Conservation (phyloP, 2,888 invertebrate species). For the Lucinisca nassula region DNA sequence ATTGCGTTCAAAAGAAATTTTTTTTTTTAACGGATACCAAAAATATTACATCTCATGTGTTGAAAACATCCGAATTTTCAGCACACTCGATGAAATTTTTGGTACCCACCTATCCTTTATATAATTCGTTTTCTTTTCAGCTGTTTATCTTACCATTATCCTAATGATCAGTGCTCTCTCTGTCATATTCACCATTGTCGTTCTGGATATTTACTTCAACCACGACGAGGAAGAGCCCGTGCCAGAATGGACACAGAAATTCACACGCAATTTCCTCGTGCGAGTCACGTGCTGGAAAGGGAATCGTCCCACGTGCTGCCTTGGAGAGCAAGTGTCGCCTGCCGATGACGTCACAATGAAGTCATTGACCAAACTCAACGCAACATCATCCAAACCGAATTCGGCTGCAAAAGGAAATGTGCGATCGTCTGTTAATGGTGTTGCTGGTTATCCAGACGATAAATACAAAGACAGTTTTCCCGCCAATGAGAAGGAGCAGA, state of each 20-base stretch:
- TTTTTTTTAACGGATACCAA: too few species aligned
- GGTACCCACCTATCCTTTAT: too few species aligned
- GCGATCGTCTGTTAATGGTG: background rate
- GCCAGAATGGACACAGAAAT: constrained; percentile 47
- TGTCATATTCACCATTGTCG: constrained; percentile 63
- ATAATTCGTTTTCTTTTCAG: constrained; percentile 50
- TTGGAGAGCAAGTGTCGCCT: background rate
- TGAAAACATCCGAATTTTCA: too few species aligned
- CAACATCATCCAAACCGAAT: background rate
- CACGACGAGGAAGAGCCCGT: constrained; percentile 61
- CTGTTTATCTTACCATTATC: constrained; percentile 64
- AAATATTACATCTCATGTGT: too few species aligned
- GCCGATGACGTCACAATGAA: background rate
- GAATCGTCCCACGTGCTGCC: background rate
- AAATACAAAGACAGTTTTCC: background rate
- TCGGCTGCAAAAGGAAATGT: background rate
- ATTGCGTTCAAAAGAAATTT: too few species aligned
- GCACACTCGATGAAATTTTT: too few species aligned
- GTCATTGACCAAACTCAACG: background rate
- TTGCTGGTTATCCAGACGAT: background rate
- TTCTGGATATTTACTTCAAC: constrained; percentile 65
- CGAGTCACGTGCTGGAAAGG: constrained; percentile 56
- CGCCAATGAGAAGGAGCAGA: constrained; percentile 10
- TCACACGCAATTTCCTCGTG: constrained; percentile 47
- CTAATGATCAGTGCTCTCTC: constrained; percentile 61